These are phyloP conservation scores for Acanthiza pusilla DNA, from an alignment of 2,797 vertebrate genomes.

Conservation along the genomic window DNA sequence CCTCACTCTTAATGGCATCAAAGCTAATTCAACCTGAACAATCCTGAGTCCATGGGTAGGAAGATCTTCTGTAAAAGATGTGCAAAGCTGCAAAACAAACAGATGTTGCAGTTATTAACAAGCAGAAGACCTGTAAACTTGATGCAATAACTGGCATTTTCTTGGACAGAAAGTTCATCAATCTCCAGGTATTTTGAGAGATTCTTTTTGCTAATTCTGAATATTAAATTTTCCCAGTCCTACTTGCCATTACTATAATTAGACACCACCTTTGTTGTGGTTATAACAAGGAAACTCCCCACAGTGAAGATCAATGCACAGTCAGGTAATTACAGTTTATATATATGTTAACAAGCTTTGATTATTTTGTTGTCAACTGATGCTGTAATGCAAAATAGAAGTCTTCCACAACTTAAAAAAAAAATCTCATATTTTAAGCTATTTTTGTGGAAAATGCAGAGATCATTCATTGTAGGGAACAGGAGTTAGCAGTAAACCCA, in stretches of 20 bases:
- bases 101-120: neutral
- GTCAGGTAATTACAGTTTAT: constrained; percentile 6
- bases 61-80: neutral
- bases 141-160: neutral
- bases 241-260: neutral
- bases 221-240: neutral
- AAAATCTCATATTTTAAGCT: neutral
- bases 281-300: constrained; percentile 31
- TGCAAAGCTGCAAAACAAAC: neutral
- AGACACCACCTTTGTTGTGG: neutral
- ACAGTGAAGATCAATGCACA: constrained; percentile 15
- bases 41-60: neutral
- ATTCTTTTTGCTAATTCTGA: neutral
- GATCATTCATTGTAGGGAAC: neutral
- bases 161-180: neutral
- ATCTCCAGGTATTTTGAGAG: neutral
- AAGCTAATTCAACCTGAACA: neutral
- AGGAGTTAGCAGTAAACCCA: neutral
- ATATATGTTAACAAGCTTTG: constrained; percentile 19
- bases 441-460: neutral
- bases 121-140: neutral
- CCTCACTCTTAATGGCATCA: neutral
- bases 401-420: neutral
- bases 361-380: constrained; percentile 1
- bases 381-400: neutral